Percentiles rank a stretch among this genome's conserved stretches.
These are phyloP conservation scores for Oceanodroma tethys DNA, from an alignment of 2,113 vertebrate species.

Conservation along the genomic window DNA sequence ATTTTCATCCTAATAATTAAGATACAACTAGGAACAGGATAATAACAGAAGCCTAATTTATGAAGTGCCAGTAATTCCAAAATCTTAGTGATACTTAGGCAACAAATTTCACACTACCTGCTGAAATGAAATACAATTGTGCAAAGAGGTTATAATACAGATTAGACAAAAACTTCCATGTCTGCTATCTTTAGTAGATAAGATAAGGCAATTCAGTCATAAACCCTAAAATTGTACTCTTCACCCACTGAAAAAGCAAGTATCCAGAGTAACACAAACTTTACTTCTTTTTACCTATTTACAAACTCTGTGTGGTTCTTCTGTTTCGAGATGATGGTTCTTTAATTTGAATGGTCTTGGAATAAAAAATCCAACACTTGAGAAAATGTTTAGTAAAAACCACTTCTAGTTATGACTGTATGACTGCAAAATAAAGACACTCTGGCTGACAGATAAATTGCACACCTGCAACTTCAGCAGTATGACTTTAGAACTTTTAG, in stretches of 20 bases:
- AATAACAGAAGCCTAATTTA: conserved; percentile 63
- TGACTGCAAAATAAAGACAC: not conserved
- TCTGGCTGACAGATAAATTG: not conserved
- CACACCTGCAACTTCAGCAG: not conserved
- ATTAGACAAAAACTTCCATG: not conserved
- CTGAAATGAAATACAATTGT: conserved; percentile 51
- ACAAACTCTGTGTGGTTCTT: not conserved
- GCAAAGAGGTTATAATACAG: not conserved
- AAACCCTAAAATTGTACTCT: conserved; percentile 28
- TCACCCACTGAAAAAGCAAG: conserved; percentile 20
- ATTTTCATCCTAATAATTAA: conserved; percentile 66
- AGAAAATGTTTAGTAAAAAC: not conserved
- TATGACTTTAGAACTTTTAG: not conserved
- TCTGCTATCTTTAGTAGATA: not conserved
- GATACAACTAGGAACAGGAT: conserved; percentile 30
- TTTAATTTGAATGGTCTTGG: not conserved
- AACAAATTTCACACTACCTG: conserved; percentile 35
- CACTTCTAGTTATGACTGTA: not conserved
- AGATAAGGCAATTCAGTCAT: not conserved
- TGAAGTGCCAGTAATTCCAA: conserved; percentile 26
- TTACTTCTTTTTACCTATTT: not conserved
- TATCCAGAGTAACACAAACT: not conserved
- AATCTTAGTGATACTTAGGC: conserved; percentile 12
- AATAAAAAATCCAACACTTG: not conserved
- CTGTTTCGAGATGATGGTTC: not conserved